Conservation (phyloP, 2,113 vertebrate genomes). For the Ictalurus punctatus region DNA sequence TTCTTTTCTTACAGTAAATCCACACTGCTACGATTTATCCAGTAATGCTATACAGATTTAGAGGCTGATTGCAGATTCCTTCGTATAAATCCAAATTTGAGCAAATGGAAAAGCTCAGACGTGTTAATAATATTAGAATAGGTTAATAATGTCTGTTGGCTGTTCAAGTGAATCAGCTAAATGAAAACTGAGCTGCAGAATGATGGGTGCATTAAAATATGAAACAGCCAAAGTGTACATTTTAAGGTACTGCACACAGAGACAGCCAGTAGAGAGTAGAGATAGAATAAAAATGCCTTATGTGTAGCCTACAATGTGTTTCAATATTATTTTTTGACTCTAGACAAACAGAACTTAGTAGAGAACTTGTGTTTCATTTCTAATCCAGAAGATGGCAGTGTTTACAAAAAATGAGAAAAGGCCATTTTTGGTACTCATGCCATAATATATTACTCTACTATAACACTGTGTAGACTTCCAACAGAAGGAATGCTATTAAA, state of each 20-base stretch:
- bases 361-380: not conserved
- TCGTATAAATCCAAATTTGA: not conserved
- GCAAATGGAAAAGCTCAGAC: not conserved
- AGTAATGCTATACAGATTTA: not conserved
- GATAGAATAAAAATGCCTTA: not conserved
- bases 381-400: conserved; percentile 47
- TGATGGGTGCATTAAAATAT: not conserved
- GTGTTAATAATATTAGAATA: not conserved
- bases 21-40: not conserved
- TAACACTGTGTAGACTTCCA: not conserved
- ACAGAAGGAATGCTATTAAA: not conserved
- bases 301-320: not conserved
- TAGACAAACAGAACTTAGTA: not conserved
- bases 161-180: not conserved
- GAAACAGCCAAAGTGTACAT: not conserved
- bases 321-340: not conserved
- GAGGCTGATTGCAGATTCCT: not conserved
- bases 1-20: not conserved
- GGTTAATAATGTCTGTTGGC: not conserved
- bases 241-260: not conserved
- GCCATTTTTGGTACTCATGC: not conserved
- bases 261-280: not conserved
- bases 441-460: not conserved
- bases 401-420: not conserved
- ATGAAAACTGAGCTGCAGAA: not conserved